phyloP scores from a whole-genome alignment of 2,113 vertebrate genomes.

The Pavo muticus region DNA sequence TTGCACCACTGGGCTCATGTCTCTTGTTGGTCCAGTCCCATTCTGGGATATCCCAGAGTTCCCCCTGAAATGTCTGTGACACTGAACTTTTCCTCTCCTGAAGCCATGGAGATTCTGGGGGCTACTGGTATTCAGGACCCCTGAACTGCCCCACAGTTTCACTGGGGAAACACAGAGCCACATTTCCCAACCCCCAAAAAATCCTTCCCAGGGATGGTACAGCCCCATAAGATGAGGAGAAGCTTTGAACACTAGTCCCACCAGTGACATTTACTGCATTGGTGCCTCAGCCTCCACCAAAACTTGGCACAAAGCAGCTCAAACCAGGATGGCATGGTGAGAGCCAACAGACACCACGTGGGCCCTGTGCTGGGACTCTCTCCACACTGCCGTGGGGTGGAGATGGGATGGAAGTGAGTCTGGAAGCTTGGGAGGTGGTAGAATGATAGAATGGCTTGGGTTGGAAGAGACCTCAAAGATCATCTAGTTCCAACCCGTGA shows the following conservation, averaged over 20 bases:
- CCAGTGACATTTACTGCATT: background rate
- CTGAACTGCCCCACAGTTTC: background rate
- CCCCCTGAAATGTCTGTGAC: accelerated
- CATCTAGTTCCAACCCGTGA: too few relatives aligned
- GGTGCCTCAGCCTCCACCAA: background rate
- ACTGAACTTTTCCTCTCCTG: background rate
- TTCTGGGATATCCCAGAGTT: background rate
- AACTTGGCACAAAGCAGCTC: background rate
- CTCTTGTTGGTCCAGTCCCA: background rate
- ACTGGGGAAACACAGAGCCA: accelerated
- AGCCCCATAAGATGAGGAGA: background rate
- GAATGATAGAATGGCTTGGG: too few relatives aligned
- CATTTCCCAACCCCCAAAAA: background rate
- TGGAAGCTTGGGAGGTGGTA: background rate
- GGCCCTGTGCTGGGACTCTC: accelerated
- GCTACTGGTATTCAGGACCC: background rate
- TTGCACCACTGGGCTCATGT: background rate
- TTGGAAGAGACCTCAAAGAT: too few relatives aligned
- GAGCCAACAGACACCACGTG: background rate
- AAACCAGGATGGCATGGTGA: accelerated
- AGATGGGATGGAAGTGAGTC: background rate
- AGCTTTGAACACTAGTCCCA: background rate
- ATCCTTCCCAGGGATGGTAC: background rate
- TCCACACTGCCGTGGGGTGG: background rate
- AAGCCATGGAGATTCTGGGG: background rate